Base-by-base conservation (phyloP, 1,140 invertebrate species). In the Ephestia elutella region DNA sequence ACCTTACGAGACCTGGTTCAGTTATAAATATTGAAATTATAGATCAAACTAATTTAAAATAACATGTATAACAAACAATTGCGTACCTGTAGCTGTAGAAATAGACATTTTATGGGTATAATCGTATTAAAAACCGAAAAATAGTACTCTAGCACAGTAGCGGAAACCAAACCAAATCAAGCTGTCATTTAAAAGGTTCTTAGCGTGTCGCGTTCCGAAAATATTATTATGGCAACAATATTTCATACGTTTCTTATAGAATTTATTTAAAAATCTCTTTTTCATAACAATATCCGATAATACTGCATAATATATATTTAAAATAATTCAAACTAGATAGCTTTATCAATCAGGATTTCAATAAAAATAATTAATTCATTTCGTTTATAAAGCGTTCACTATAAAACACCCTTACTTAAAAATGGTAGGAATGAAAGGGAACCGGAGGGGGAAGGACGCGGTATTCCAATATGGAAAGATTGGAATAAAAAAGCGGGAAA, bases 131-230 rank as follows among this genome's bases (percentile, higher is more conserved):
- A 87, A 83, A 80, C 73, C 66, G 78, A 82, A 80, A 87, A 86
- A 86, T 84, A 86, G 82, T 82, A 87, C 85, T 86, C 86, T 79
- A 87, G 85, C 80, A 87, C 85, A 86, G 84, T 84, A 82, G 85
- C 85, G 82, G 85, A 87, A 85, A 87, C 82, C 82, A 87, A 86
- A 87, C 85, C 85, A 87, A 87, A 83, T 87, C 85, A 87, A 87
- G 85, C 85, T 87, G 85, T 87, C 85, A 87, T 79, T 79, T 80
- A 73, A 85, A 82, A 87, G 83, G 80, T 85, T 79, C 75, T 79
- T 80, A 68, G n/a, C 38, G 30, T 66, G 65, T 66, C 60, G 56
- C 61, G 62, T 66, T 75, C 56, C 51, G 54, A 59, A 49, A 49
- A 18, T 13, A 15, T 25, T 25, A 21, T 21, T 20, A 53, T 20